These are phyloP conservation scores for Periparus ater DNA, from an alignment of 2,797 vertebrate genomes.

Conservation along the genomic window DNA sequence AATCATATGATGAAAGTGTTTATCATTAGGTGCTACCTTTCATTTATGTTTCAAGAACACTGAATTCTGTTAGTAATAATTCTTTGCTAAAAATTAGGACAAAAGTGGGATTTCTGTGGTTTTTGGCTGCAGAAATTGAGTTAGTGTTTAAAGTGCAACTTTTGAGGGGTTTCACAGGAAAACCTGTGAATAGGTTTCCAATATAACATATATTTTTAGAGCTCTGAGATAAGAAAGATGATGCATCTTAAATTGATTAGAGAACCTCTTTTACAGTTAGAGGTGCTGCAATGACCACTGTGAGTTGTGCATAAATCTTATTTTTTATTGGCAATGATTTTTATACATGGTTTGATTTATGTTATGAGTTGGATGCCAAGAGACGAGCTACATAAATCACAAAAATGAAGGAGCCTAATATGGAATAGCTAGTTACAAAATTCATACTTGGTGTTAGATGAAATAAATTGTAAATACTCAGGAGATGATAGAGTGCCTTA, in stretches of 20 bases:
- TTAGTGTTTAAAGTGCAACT: not conserved
- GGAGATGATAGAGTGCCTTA: not conserved
- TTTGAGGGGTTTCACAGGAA: not conserved
- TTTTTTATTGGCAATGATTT: constrained; percentile 57
- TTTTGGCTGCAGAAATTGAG: not conserved
- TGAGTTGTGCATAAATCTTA: constrained; percentile 50
- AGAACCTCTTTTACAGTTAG: constrained; percentile 46
- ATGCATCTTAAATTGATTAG: constrained; percentile 50
- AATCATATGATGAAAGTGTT: not conserved
- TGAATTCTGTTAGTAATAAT: not conserved
- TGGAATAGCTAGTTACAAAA: constrained; percentile 53
- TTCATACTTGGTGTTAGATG: constrained; percentile 46
- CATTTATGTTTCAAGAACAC: not conserved
- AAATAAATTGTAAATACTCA: constrained; percentile 47
- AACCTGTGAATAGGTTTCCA: constrained; percentile 1
- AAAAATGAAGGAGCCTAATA: constrained; percentile 43
- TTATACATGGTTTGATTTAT: constrained; percentile 57
- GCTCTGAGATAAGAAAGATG: constrained; percentile 24
- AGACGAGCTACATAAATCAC: constrained; percentile 59
- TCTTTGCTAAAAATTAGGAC: not conserved
- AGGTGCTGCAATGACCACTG: constrained; percentile 33
- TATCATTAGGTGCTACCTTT: not conserved
- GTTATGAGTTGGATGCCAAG: constrained; percentile 13
- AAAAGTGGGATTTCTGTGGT: not conserved
- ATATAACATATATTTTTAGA: constrained; percentile 32